Percentiles rank a stretch among this genome's conserved stretches.
Conservation (phyloP, 2,113 vertebrate genomes). For the Arvicanthis niloticus region DNA sequence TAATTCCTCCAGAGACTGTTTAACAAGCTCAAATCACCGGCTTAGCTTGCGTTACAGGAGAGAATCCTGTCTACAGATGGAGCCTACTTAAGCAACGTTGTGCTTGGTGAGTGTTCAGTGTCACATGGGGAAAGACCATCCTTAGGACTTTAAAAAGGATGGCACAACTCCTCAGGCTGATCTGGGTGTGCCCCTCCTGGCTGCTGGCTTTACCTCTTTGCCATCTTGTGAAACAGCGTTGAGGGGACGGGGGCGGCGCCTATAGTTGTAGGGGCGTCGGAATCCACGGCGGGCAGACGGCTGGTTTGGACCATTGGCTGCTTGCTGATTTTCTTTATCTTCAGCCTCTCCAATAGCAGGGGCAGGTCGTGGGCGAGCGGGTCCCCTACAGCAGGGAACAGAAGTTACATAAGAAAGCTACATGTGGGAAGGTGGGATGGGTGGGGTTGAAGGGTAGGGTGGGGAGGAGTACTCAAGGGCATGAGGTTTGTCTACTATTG, state of each 20-base stretch:
- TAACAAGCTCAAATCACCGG: background rate
- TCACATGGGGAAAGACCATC: background rate
- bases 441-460: background rate
- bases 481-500: background rate
- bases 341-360: slow-evolving; percentile 84
- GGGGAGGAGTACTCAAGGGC: background rate
- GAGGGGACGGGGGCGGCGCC: slow-evolving; percentile 86
- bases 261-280: slow-evolving; percentile 88
- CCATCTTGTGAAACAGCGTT: slow-evolving; percentile 86
- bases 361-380: slow-evolving; percentile 84
- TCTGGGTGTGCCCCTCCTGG: background rate
- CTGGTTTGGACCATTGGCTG: slow-evolving; percentile 82
- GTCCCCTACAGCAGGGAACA: slow-evolving; percentile 77
- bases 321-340: slow-evolving; percentile 89
- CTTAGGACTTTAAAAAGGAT: background rate
- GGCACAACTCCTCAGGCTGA: no score
- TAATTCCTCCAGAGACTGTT: background rate
- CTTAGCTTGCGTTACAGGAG: background rate
- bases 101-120: no score
- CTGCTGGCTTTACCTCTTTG: slow-evolving; percentile 81
- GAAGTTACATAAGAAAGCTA: accelerated
- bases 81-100: background rate
- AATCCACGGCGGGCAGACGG: slow-evolving; percentile 87
- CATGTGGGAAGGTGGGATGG: background rate
- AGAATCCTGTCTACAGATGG: background rate